Evolutionary conservation across 2,113 vertebrate genomes (phyloP).

Genomic region (Glaucomys volans): DNA sequence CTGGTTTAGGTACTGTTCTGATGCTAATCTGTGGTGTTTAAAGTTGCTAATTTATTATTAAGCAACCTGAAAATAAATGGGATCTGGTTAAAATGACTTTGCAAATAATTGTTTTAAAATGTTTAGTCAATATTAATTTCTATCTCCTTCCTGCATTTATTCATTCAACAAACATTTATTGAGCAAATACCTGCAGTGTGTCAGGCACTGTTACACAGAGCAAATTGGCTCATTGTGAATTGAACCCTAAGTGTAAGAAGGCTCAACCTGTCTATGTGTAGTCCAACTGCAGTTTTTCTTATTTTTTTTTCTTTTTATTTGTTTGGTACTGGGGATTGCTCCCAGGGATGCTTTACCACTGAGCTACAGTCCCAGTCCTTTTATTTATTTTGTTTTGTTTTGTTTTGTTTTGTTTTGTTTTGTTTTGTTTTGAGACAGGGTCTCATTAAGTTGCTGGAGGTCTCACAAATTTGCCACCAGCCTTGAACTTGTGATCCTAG

Average conservation of each 20-base stretch:
- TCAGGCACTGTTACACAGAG: neutral
- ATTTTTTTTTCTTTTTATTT: no score
- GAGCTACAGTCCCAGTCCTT: no score
- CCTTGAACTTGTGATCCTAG: no score
- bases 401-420: no score
- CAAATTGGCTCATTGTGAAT: neutral
- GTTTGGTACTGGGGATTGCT: no score
- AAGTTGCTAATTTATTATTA: slow-evolving; percentile 44
- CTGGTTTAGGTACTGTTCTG: slow-evolving; percentile 41
- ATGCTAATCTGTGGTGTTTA: neutral
- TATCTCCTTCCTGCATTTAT: slow-evolving; percentile 21
- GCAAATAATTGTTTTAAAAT: slow-evolving; percentile 48
- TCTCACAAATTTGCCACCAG: no score
- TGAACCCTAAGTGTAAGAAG: neutral
- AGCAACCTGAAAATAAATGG: slow-evolving; percentile 35
- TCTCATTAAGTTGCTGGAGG: no score
- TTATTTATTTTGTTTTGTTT: no score
- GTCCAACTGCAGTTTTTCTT: neutral
- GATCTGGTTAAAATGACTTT: slow-evolving; percentile 37
- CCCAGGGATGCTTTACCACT: no score
- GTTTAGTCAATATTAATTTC: neutral
- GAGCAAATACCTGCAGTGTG: neutral
- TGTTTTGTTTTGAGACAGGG: no score
- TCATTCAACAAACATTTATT: slow-evolving; percentile 43
- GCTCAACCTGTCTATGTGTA: neutral